Evolutionary conservation across 2,113 vertebrate genomes (phyloP), one percentile per base, ranked within the genome.

Genomic region (Circaetus gallicus): DNA sequence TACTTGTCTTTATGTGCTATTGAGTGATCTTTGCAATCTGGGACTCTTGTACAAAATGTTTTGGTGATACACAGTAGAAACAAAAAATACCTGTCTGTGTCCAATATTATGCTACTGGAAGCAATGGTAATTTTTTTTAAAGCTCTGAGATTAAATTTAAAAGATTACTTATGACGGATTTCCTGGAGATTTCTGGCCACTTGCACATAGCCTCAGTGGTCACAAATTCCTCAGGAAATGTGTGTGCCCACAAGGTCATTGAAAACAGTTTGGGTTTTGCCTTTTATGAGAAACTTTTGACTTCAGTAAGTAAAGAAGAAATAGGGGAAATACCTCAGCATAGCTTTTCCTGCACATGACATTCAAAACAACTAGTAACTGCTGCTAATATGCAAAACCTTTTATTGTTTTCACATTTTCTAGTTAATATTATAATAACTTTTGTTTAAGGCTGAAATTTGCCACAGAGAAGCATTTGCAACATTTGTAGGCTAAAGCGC

Each of bases 211-310:
- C 63, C 36, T 91, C 81, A 61, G 87, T 91, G 81, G 88, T 72
- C 83, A 96, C 63, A 86, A 49, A 95, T 95, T 93, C 83, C 92
- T 92, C 69, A 92, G 92, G 91, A 96, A 95, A 89, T 42, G 9
- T 84, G 40, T 52, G 28, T 72, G 25, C 42, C 62, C 62, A 58
- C 14, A 52, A 66, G 40, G 59, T 89, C 81, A 45, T 61, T 91
- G 61, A 89, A 93, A 92, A 93, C 20, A 56, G 61, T 94, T 71
- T 82, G 43, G 13, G 0, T 26, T 94, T 95, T 95, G 93, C 70
- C 69, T 92, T 94, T 95, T 93, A 86, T 78, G 73, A 95, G 77
- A 79, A 92, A 56, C 36, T 89, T 92, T 65, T 82, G 43, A 86
- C 47, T 95, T 87, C 34, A 45, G 40, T 72, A 62, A 92, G 32